These are phyloP conservation scores for Trichomalopsis sarcophagae DNA, from an alignment of 1,140 invertebrate species.

Conservation along the genomic window DNA sequence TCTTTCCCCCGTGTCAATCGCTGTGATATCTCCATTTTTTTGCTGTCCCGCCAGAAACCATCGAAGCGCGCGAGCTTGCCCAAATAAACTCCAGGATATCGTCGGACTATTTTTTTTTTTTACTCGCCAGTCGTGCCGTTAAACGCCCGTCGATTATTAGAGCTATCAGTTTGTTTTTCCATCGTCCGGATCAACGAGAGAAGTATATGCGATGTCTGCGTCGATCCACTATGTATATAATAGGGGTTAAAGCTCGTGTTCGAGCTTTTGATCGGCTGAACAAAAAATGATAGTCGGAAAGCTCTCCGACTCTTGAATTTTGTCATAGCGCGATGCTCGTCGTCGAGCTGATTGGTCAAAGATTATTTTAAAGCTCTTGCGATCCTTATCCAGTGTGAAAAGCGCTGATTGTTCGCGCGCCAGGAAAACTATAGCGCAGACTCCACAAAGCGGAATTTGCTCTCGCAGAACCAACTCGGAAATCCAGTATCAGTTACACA, in stretches of 20 bases:
- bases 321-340: too few relatives aligned
- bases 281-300: too few relatives aligned
- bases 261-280: not conserved
- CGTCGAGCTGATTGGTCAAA: not conserved
- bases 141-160: not conserved
- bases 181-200: too few relatives aligned
- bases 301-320: too few relatives aligned
- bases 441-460: not conserved
- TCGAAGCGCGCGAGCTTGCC: not conserved
- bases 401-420: not conserved
- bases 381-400: not conserved
- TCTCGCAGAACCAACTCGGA: not conserved
- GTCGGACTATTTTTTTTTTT: not conserved
- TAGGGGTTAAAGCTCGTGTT: not conserved
- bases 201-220: not conserved
- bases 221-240: not conserved
- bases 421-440: too few relatives aligned
- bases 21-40: not conserved
- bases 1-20: slow-evolving; percentile 12
- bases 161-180: not conserved
- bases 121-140: not conserved
- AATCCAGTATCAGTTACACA: not conserved
- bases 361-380: not conserved
- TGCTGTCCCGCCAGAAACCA: not conserved
- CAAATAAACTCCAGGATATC: not conserved